Evolutionary conservation across 2,888 invertebrate genomes (phyloP), one percentile per base, ranked within the genome.

Genomic region (Agriopis marginaria): DNA sequence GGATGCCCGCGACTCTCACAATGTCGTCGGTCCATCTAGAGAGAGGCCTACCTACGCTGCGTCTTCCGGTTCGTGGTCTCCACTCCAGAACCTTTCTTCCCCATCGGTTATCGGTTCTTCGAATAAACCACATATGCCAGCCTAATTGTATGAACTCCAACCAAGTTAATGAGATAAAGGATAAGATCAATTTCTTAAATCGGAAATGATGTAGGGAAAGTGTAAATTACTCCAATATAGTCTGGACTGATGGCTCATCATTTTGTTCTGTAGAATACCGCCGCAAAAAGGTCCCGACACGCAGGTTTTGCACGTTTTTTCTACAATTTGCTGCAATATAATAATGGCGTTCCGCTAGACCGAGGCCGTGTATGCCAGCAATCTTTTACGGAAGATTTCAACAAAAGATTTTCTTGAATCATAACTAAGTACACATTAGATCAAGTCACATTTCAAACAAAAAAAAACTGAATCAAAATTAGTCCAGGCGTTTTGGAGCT

Each of bases 251-350:
- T 17, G 49, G 3, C 42, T 60, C 64, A 62, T 66, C 56, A 45
- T 65, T 66, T 68, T 68, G 64, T 70, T 72, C 66, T 61, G 68
- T 39, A 47, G 47, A 55, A 66, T 45, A 49, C 32, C 55, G 47
- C 5, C 8, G 68, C 64, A 70, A 72, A 68, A 75, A 74, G 53
- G 59, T 50, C 0, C 47, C 53, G 60, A 68, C 56, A 67, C 56
- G 47, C 60, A 58, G 53, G 66, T 54, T 60, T 65, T 56, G 56
- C 67, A 59, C 69, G 5, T 32, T 66, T 72, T 71, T 60, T 45
- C 62, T 71, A 66, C 68, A 71, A 70, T 73, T 71, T 68, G 40
- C 66, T 58, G 39, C 61, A 70, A 72, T 65, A 61, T 68, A 47
- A 66, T 71, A 71, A 72, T 71, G 61, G 63, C 49, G 63, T 63